These are phyloP conservation scores for Apodemus speciosus DNA, from an alignment of 2,113 vertebrate genomes.

Conservation along the genomic window DNA sequence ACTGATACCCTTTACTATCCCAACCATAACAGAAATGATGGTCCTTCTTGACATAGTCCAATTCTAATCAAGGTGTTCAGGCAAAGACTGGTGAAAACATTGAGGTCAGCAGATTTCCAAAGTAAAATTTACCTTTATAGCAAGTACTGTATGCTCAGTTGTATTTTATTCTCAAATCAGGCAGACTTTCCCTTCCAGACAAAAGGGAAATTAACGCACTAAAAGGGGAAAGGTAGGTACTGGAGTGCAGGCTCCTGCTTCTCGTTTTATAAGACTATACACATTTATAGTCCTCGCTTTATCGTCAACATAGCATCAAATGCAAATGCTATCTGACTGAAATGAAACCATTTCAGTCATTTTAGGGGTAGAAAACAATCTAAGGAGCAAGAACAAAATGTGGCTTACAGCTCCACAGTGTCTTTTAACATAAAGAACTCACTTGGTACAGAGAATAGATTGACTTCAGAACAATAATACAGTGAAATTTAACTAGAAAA, in stretches of 20 bases:
- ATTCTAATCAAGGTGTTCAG: constrained; percentile 31
- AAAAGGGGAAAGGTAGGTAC: constrained; percentile 14
- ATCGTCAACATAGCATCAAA: constrained; percentile 41
- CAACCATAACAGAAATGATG: constrained; percentile 52
- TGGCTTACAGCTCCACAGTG: neutral
- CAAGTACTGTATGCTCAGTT: constrained; percentile 44
- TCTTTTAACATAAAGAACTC: neutral
- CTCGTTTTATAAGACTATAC: neutral
- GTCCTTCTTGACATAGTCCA: constrained; percentile 56
- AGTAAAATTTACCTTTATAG: constrained; percentile 57
- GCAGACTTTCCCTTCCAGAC: constrained; percentile 37
- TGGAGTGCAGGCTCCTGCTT: neutral
- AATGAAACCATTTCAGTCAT: constrained; percentile 31
- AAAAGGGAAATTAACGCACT: neutral
- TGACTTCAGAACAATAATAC: constrained; percentile 12
- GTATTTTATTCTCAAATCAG: constrained; percentile 59
- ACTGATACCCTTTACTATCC: constrained; percentile 37
- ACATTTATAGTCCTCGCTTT: neutral
- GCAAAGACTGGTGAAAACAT: constrained; percentile 62
- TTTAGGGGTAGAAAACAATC: neutral
- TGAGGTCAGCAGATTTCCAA: constrained; percentile 71
- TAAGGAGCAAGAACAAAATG: constrained; percentile 15
- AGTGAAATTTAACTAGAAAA: constrained; percentile 39
- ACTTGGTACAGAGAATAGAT: neutral
- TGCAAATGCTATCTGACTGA: constrained; percentile 32